Evolutionary conservation across 2,113 vertebrate genomes (phyloP), one percentile per base, ranked within the genome.

Genomic region (Solea senegalensis): DNA sequence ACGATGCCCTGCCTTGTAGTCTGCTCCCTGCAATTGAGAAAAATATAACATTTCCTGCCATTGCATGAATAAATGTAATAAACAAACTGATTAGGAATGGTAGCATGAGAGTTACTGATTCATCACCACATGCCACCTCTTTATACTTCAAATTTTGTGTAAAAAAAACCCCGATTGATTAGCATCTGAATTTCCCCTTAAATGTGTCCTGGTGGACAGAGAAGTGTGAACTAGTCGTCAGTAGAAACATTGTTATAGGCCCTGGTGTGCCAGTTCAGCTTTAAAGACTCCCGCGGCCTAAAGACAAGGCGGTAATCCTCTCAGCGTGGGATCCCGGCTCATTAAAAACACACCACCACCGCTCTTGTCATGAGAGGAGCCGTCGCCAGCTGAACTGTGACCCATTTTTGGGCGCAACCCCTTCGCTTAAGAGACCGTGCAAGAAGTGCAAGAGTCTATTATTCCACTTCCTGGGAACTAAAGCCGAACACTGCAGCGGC

Each of bases 391-490:
- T 87, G 81, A 86, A 89, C 87, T 83, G 84, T 84, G 86, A 91
- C 88, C 89, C 69, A 88, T 83, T 21, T 89, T 91, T 74, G 85
- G 83, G 85, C 73, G 86, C 80, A 83, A 85, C 86, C 77, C 57
- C 64, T 82, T 65, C 9, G 27, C 67, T 84, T 85, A 81, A 90
- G 82, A 77, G 73, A 84, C 72, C 26, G 72, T 61, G 60, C 75
- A 21, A 21, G 21, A 21, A 21, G 21, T 62, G 51, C 43, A 34
- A 13, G 52, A 15, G 74, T 76, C 85, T 70, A 72, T 88, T 90
- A 82, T 90, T 86, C 85, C 55, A 56, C 69, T 57, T 85, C 73
- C 86, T 90, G 90, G 86, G 90, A 88, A 88, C 83, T 76, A 72
- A 83, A 82, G 44, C 62, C 74, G 66, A 71, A 73, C 53, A 74